phyloP scores from a whole-genome alignment of 2,113 vertebrate species.

The Lagopus muta region DNA sequence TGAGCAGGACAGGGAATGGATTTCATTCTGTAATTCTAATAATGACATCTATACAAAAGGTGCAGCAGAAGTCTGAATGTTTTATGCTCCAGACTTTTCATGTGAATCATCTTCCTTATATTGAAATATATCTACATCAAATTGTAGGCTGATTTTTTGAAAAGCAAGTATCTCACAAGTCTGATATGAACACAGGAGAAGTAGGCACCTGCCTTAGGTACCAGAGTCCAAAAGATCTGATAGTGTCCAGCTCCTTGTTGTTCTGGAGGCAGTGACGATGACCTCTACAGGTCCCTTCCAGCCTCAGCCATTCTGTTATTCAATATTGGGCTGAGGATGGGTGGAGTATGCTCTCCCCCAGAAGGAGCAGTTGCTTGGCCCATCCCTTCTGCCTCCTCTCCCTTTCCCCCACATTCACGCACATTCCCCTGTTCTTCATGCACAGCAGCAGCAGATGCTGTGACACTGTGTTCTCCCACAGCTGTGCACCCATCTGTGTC shows the following conservation, averaged over 20 bases:
- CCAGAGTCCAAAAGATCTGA: background rate
- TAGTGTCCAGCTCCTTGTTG: background rate
- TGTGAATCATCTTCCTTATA: background rate
- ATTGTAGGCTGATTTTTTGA: background rate
- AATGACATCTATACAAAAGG: background rate
- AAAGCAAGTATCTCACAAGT: background rate
- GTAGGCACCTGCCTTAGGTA: background rate
- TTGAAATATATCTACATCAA: background rate
- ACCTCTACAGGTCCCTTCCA: background rate
- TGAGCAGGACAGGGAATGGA: background rate
- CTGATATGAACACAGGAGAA: background rate
- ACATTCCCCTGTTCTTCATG: background rate
- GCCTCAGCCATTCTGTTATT: background rate
- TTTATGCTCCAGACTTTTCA: background rate
- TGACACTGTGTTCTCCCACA: background rate
- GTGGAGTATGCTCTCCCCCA: background rate
- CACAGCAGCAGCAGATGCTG: background rate
- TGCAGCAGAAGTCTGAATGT: background rate
- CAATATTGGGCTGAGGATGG: fast-evolving
- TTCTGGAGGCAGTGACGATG: background rate
- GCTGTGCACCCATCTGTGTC: background rate
- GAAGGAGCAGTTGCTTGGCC: background rate
- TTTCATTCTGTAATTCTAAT: background rate
- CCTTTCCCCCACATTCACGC: background rate
- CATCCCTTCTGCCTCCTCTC: fast-evolving